phyloP scores from a whole-genome alignment of 2,888 invertebrate species.

The Noctua janthe region DNA sequence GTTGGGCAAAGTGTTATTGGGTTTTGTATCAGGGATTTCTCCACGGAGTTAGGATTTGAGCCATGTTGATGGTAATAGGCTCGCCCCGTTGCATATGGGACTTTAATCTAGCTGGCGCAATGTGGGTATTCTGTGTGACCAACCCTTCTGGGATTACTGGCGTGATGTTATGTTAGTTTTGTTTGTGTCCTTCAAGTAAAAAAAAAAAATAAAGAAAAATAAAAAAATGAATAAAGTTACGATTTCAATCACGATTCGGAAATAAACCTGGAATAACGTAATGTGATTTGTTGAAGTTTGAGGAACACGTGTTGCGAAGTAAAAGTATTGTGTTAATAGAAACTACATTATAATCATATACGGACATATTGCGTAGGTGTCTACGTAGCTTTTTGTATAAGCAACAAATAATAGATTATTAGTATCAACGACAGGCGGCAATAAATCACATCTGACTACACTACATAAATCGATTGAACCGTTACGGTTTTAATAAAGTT shows the following conservation, averaged over 20 bases:
- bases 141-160: not conserved
- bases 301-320: not conserved
- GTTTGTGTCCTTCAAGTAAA: constrained; percentile 2
- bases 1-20: not conserved
- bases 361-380: not conserved
- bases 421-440: not conserved
- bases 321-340: not conserved
- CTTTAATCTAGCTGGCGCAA: not conserved
- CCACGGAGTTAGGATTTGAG: not conserved
- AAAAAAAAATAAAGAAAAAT: too few species aligned
- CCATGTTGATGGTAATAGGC: not conserved
- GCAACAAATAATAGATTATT: not conserved
- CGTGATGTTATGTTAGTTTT: not conserved
- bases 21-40: not conserved
- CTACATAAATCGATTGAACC: not conserved
- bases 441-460: too few species aligned
- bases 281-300: not conserved
- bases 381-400: not conserved
- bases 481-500: not conserved
- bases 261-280: not conserved
- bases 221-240: constrained; percentile 31
- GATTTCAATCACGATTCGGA: constrained; percentile 8
- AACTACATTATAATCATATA: not conserved
- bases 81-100: not conserved
- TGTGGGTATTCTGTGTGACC: not conserved